Base-by-base conservation (phyloP, 92 coral and sea anemone genomes). In the Paramuricea clavata region DNA sequence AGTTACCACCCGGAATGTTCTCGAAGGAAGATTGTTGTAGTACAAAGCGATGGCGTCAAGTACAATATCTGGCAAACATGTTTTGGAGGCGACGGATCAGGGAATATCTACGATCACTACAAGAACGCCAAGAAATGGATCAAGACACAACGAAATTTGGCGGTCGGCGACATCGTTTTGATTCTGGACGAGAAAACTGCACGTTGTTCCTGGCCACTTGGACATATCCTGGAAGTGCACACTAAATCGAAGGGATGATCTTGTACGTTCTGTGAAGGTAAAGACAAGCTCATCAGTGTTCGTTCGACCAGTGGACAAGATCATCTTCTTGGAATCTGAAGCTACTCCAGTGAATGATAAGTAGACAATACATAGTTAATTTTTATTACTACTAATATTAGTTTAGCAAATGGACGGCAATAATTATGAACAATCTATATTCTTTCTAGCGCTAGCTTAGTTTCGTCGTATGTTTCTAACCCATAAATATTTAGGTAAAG, bases 191-290 rank as follows among this genome's bases (percentile, higher is more conserved):
- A 91, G 16, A 78, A 61, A 11, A 22, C 64, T 0, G 89, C 94
- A 3, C 42, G 76, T 27, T 25, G 77, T 23, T 78, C 84, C 32
- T 91, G 90, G 94, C 94, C 91, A 15, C 85, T 87, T 5, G 90
- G 87, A 22, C 56, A 91, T 12, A 32, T 87, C 72, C 44, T 47
- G n/a, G 93, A 91, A 60, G 89, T 91, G 2, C 47, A 59, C 54
- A 39, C 74, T 43, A 90, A n/a, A 82, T 60, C 69, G 74, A 30
- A 19, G 57, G 16, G 93, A 87, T 32, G 91, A 86, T 12, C 70
- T 76, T 3, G 91, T 91, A 33, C 78, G 91, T 13, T 74, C 88
- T 21, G 91, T 70, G 3, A 91, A 83, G 49, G 82, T 87, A 30
- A 91, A 87, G 82, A 91, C 91, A 16, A 81, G 73, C 25, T 71